Percentiles rank a stretch among this genome's conserved stretches.
These are phyloP conservation scores for Strigops habroptila DNA, from an alignment of 2,113 vertebrate genomes.

Conservation along the genomic window DNA sequence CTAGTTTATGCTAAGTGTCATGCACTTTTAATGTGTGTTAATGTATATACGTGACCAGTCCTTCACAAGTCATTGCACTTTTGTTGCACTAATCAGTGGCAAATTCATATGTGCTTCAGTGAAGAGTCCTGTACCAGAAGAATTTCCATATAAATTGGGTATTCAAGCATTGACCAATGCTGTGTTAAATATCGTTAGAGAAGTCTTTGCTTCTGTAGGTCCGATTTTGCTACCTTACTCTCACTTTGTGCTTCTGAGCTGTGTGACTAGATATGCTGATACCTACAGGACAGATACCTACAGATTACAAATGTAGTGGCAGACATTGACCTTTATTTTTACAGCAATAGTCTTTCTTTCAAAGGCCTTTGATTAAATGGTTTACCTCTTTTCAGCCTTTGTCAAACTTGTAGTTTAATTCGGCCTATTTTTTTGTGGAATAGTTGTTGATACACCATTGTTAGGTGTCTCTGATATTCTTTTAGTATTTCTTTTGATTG, in stretches of 20 bases:
- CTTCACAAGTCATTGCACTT: background rate
- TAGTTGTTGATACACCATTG: background rate
- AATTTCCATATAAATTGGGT: background rate
- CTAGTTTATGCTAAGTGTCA: background rate
- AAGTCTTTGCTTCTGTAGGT: background rate
- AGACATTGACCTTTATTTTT: background rate
- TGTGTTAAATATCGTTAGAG: background rate
- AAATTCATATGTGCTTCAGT: background rate
- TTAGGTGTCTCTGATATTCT: background rate
- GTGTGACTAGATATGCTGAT: background rate
- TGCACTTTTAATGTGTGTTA: background rate
- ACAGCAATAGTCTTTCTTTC: background rate
- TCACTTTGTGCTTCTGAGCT: background rate
- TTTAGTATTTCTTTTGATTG: background rate
- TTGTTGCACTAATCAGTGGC: background rate
- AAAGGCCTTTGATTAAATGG: background rate
- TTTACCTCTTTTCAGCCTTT: background rate
- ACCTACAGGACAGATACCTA: background rate
- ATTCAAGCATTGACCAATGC: background rate
- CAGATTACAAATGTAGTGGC: background rate
- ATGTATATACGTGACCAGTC: accelerated
- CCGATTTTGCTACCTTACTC: background rate
- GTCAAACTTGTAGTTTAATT: background rate
- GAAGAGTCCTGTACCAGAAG: background rate
- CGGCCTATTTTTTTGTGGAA: background rate